phyloP scores from a whole-genome alignment of 2,888 invertebrate genomes.

The Polydrusus tereticollis region DNA sequence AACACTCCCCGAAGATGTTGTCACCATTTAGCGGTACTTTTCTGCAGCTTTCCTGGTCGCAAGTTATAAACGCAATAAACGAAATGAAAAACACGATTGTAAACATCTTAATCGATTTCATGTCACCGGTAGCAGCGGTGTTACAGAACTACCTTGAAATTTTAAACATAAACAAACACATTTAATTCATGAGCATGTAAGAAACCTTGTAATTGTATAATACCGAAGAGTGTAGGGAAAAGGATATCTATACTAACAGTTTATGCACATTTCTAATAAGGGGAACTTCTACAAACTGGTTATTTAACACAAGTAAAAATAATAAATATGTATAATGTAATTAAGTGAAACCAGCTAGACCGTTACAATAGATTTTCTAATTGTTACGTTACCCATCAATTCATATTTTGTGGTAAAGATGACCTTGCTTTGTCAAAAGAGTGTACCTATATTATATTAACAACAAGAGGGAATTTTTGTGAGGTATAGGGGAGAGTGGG shows the following conservation, averaged over 20 bases:
- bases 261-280: constrained; percentile 3
- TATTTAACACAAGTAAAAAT: neutral
- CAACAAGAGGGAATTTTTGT: neutral
- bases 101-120: neutral
- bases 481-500: no score
- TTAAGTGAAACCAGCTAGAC: neutral
- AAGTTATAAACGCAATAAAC: neutral
- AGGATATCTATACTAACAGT: neutral
- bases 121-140: neutral
- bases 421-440: constrained; percentile 23
- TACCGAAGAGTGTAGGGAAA: neutral
- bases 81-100: neutral
- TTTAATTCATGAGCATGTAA: neutral
- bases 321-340: constrained; percentile 7
- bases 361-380: constrained; percentile 15
- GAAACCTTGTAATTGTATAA: neutral
- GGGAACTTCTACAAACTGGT: constrained; percentile 2
- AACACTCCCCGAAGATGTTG: constrained; percentile 22
- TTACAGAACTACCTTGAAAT: constrained; percentile 5
- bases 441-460: neutral
- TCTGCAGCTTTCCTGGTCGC: constrained; percentile 8
- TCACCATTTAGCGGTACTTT: constrained; percentile 17
- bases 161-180: neutral
- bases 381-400: constrained; percentile 11
- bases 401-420: constrained; percentile 15